Evolutionary conservation across 2,888 invertebrate species (phyloP).

Genomic region (Ypsolopha scabrella): DNA sequence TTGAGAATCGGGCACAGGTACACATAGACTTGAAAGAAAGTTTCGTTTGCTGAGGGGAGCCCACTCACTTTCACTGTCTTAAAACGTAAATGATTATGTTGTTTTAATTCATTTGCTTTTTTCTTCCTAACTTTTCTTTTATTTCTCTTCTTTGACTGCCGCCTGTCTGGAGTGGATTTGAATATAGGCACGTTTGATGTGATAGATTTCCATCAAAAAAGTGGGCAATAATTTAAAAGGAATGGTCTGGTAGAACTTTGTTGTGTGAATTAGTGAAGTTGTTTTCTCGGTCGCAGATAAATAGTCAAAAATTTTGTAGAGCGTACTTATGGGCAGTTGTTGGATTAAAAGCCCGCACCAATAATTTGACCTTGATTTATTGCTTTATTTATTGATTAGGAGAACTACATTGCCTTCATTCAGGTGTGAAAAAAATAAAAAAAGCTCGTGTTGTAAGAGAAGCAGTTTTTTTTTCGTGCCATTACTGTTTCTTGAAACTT

Average conservation of each 20-base stretch:
- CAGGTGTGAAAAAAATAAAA: too few relatives aligned
- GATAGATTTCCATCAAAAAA: conserved; percentile 1
- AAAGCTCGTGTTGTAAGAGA: too few relatives aligned
- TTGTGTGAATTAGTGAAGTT: not conserved
- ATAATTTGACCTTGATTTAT: too few relatives aligned
- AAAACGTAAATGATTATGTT: conserved; percentile 67
- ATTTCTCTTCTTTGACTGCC: conserved; percentile 52
- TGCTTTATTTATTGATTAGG: too few relatives aligned
- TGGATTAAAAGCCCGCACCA: too few relatives aligned
- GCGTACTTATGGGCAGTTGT: too few relatives aligned
- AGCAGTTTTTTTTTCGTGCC: too few relatives aligned
- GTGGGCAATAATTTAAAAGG: not conserved
- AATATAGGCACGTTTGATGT: conserved; percentile 33
- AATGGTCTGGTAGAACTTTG: not conserved
- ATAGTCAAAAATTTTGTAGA: too few relatives aligned
- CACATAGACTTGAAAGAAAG: conserved; percentile 65
- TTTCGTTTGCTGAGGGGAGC: conserved; percentile 60
- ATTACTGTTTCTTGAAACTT: too few relatives aligned
- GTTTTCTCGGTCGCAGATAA: too few relatives aligned
- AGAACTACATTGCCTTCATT: too few relatives aligned
- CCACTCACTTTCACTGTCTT: conserved; percentile 49
- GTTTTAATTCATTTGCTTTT: conserved; percentile 68
- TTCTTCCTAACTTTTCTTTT: conserved; percentile 49
- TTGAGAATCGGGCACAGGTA: conserved; percentile 64
- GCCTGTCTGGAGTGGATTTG: conserved; percentile 59